Percentiles rank a stretch among this genome's conserved stretches.
Evolutionary conservation across 2,797 vertebrate species (phyloP).

Genomic region (Gymnoscopelus microlampas): DNA sequence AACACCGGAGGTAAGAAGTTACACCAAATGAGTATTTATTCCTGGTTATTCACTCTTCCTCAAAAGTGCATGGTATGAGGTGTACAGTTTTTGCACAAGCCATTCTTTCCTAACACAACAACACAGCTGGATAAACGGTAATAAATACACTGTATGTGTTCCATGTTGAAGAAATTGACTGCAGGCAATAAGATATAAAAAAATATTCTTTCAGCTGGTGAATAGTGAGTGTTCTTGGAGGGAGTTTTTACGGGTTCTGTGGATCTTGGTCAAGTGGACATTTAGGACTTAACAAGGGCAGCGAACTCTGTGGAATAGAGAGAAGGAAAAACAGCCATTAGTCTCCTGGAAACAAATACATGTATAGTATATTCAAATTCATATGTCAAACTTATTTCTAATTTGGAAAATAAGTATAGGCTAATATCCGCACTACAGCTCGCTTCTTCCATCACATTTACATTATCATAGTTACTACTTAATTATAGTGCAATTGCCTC

Average conservation of each 20-base stretch:
- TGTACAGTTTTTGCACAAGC: constrained; percentile 81
- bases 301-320: constrained; percentile 80
- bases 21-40: constrained; percentile 88
- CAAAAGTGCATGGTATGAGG: constrained; percentile 77
- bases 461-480: no score
- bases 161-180: constrained; percentile 75
- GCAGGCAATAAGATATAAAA: constrained; percentile 85
- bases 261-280: constrained; percentile 79
- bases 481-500: no score
- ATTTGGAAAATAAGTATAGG: no score
- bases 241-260: constrained; percentile 73
- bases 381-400: no score
- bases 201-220: constrained; percentile 84
- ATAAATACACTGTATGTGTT: constrained; percentile 72
- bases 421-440: no score
- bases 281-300: constrained; percentile 84
- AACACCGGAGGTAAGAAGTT: constrained; percentile 52
- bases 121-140: constrained; percentile 69
- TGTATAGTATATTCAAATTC: constrained; percentile 16
- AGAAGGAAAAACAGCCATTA: constrained; percentile 60
- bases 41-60: constrained; percentile 85
- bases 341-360: constrained; percentile 18
- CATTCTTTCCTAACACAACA: constrained; percentile 71
- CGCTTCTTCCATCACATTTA: no score
- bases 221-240: constrained; percentile 71